Evolutionary conservation across 2,888 invertebrate species (phyloP).

Genomic region (Athalia rosae): DNA sequence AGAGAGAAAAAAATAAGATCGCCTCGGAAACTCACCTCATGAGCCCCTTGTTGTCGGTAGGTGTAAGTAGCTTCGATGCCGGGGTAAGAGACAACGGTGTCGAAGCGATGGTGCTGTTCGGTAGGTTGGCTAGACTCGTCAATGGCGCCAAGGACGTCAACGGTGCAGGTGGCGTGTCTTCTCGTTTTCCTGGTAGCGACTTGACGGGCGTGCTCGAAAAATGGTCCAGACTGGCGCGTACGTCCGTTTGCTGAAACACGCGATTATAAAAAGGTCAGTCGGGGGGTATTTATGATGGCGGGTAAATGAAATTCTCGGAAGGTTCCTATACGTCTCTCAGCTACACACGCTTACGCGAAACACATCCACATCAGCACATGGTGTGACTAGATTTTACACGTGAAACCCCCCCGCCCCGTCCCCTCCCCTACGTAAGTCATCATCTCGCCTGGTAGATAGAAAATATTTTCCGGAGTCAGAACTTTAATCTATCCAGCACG

Average conservation of each 20-base stretch:
- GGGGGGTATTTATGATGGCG: background rate
- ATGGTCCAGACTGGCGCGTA: constrained; percentile 70
- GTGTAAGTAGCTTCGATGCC: constrained; percentile 69
- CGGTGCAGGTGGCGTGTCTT: constrained; percentile 71
- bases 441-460: too few relatives aligned
- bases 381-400: too few relatives aligned
- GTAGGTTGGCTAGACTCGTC: constrained; percentile 71
- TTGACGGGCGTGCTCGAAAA: constrained; percentile 71
- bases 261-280: constrained; percentile 9
- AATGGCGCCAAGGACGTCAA: constrained; percentile 70
- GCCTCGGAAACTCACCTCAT: constrained; percentile 65
- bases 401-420: too few relatives aligned
- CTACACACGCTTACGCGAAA: too few relatives aligned
- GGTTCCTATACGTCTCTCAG: too few relatives aligned
- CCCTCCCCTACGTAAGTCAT: too few relatives aligned
- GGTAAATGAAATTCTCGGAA: background rate
- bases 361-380: too few relatives aligned
- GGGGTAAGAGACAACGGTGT: constrained; percentile 71
- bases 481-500: too few relatives aligned
- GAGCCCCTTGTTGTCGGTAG: constrained; percentile 73
- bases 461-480: too few relatives aligned
- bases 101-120: constrained; percentile 67
- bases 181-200: constrained; percentile 70
- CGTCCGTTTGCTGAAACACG: constrained; percentile 69
- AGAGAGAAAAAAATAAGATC: background rate